Evolutionary conservation across 2,888 invertebrate genomes (phyloP), one percentile per base, ranked within the genome.

Genomic region (Dicyrtoma fusca): DNA sequence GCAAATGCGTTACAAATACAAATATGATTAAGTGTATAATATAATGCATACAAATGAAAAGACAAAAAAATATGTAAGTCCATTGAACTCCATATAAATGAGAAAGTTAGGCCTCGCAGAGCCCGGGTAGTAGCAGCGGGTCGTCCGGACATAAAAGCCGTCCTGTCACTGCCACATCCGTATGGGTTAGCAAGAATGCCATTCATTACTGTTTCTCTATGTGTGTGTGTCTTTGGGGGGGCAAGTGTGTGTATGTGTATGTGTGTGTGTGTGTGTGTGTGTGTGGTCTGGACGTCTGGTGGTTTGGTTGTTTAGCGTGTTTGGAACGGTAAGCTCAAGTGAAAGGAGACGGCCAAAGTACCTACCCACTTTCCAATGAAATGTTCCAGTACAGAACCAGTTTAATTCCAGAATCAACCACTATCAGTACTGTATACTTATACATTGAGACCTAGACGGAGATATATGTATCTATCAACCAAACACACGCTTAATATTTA

Each of bases 161-260:
- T 69, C 34, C 69, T 69, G 69, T 57, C 69, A 69, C 34, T 11
- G 55, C 69, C 69, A 69, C 69, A 69, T 69, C 69, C 69, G 57
- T 69, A 44, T 25, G 42, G 55, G 69, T 69, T 57, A 69, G 55
- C 57, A 45, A 69, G 57, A 69, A 57, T 69, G 55, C 55, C 69
- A 69, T 69, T 57, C 69, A 69, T 69, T 69, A 69, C 57, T 57
- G 53, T 69, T 69, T 55, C 17, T 53, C 53, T 21, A 13, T 3
- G 5, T 49, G 49, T 49, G 13, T 49, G 49, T 6, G 49, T 49
- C 5, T 17, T n/a, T 10, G 19, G 53, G 34, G 34, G 34, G 34
- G 34, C 3, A 8, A 8, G 34, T 34, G 34, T 3, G 34, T 5
- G 34, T 3, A 8, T 3, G 34, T 3, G 4, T 34, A 5, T 3